These are phyloP conservation scores for Scaptomyza reducta DNA, from an alignment of 2,888 invertebrate species.

Conservation along the genomic window DNA sequence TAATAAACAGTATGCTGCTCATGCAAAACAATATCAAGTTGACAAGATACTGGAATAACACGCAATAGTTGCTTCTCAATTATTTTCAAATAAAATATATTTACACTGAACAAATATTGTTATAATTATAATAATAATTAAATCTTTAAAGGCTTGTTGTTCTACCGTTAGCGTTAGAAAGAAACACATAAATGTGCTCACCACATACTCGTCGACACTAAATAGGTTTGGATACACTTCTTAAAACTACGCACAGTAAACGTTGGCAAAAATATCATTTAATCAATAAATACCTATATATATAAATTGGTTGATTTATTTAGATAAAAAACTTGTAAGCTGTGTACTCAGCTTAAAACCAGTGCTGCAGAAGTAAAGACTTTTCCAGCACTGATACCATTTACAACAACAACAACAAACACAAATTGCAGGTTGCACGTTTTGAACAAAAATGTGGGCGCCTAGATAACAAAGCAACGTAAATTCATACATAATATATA, in stretches of 20 bases:
- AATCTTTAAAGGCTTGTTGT: too few species aligned
- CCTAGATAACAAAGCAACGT: constrained; percentile 62
- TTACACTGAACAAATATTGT: too few species aligned
- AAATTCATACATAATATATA: constrained; percentile 17
- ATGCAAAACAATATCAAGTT: neutral
- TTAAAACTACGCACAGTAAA: neutral
- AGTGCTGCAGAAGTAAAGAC: constrained; percentile 9
- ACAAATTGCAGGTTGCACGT: constrained; percentile 68
- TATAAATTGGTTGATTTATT: neutral
- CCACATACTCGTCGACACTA: neutral
- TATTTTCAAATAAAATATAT: neutral
- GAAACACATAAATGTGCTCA: too few species aligned
- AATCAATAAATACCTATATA: neutral
- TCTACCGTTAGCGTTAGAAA: too few species aligned
- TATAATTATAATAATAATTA: too few species aligned
- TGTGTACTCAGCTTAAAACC: constrained; percentile 36
- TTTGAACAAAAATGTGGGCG: constrained; percentile 63
- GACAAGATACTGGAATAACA: constrained; percentile 1
- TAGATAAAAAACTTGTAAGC: constrained; percentile 2
- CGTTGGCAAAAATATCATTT: neutral
- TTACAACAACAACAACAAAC: constrained; percentile 52
- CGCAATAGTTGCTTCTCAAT: neutral
- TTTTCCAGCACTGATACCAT: constrained; percentile 48
- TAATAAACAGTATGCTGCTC: constrained; percentile 17
- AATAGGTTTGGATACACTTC: neutral